Conservation (phyloP, 2,113 vertebrate species). For the Mastomys natalensis region DNA sequence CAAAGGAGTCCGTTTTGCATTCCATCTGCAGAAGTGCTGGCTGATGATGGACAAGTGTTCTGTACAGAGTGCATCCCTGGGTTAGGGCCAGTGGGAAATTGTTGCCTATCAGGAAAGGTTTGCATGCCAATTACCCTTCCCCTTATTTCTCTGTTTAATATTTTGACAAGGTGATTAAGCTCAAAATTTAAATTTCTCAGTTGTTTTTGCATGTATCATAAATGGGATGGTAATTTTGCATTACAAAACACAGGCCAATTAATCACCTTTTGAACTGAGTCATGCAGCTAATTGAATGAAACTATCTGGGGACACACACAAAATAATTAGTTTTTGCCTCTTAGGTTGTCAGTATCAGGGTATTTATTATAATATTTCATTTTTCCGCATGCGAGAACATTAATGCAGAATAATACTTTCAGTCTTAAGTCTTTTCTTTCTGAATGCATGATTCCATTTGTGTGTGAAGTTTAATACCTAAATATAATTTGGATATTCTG, state of each 20-base stretch:
- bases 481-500: slow-evolving; percentile 27
- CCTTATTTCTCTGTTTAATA: slow-evolving; percentile 73
- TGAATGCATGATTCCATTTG: slow-evolving; percentile 30
- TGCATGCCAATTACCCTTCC: slow-evolving; percentile 77
- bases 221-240: slow-evolving; percentile 59
- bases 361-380: slow-evolving; percentile 57
- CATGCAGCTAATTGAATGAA: slow-evolving; percentile 80
- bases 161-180: slow-evolving; percentile 81
- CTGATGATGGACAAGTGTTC: slow-evolving; percentile 73
- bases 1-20: slow-evolving; percentile 58
- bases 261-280: slow-evolving; percentile 84
- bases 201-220: slow-evolving; percentile 70
- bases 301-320: slow-evolving; percentile 77
- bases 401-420: slow-evolving; percentile 63
- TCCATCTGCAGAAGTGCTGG: slow-evolving; percentile 64
- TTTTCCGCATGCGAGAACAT: slow-evolving; percentile 61
- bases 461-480: slow-evolving; percentile 51
- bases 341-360: slow-evolving; percentile 56
- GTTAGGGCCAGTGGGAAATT: slow-evolving; percentile 78
- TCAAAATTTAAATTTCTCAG: slow-evolving; percentile 77
- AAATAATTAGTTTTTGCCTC: slow-evolving; percentile 82
- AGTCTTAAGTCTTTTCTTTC: slow-evolving; percentile 2
- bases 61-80: slow-evolving; percentile 56
- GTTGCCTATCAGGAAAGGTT: slow-evolving; percentile 58
- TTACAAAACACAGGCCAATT: slow-evolving; percentile 69